Conservation (phyloP, 35 echinoderm and acorn worm species). For the Ophioderma brevispina region DNA sequence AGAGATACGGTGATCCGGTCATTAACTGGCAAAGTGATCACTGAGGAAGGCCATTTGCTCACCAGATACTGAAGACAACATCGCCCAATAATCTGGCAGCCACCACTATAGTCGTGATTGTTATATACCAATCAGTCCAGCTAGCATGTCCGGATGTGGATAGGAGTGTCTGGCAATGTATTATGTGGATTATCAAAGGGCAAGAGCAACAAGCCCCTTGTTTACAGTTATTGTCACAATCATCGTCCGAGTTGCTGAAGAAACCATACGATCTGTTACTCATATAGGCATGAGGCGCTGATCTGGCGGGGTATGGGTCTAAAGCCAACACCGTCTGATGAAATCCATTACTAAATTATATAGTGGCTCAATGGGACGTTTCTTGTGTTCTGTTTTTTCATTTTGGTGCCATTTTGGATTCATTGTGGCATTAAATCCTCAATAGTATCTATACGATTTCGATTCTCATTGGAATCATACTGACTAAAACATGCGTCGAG, state of each 20-base stretch:
- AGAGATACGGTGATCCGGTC: constrained; percentile 20
- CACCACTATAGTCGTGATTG: background rate
- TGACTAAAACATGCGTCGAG: too few relatives aligned
- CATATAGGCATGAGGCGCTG: constrained; percentile 45
- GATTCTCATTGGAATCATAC: too few relatives aligned
- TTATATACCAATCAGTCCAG: background rate
- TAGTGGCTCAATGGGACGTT: too few relatives aligned
- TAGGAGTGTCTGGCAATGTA: too few relatives aligned
- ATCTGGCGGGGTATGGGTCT: constrained; percentile 33
- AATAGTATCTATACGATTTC: too few relatives aligned
- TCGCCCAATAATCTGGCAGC: constrained; percentile 17
- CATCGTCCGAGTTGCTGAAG: constrained; percentile 36
- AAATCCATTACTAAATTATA: too few relatives aligned
- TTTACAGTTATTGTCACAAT: constrained; percentile 44
- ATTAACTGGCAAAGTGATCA: background rate
- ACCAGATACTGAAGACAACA: background rate
- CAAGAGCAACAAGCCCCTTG: constrained; percentile 29
- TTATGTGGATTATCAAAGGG: constrained; percentile 39
- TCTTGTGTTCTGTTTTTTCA: too few relatives aligned
- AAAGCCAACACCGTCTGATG: constrained; percentile 20
- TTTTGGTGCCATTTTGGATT: too few relatives aligned
- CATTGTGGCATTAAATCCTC: too few relatives aligned
- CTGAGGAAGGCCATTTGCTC: constrained; percentile 1
- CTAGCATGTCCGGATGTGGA: constrained; percentile 1
- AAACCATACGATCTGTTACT: constrained; percentile 6